phyloP scores from a whole-genome alignment of 1,140 invertebrate species.

The Brachionus paranguensis region DNA sequence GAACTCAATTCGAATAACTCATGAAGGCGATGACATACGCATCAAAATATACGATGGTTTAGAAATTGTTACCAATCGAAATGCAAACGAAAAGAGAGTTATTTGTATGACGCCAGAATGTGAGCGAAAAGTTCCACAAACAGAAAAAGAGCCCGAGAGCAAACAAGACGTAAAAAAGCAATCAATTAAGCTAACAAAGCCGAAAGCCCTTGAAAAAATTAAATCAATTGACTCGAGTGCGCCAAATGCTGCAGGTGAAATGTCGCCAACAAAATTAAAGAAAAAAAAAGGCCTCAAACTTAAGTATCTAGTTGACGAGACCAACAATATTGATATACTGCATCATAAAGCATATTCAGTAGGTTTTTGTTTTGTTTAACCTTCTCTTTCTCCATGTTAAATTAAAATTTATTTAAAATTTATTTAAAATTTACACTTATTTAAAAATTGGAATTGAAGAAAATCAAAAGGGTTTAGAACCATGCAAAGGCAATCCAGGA shows the following conservation, averaged over 20 bases:
- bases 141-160: background rate
- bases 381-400: too few relatives aligned
- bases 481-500: too few relatives aligned
- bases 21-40: constrained; percentile 30
- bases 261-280: constrained; percentile 43
- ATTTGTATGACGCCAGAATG: constrained; percentile 32
- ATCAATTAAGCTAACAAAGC: background rate
- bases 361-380: constrained; percentile 38
- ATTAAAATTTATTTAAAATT: too few relatives aligned
- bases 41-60: constrained; percentile 3
- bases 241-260: background rate
- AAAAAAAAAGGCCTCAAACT: constrained; percentile 53
- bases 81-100: constrained; percentile 40
- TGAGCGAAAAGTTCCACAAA: background rate
- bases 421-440: background rate
- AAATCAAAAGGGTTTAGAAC: too few relatives aligned
- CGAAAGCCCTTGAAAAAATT: background rate
- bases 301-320: constrained; percentile 60
- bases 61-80: constrained; percentile 24
- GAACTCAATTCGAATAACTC: constrained; percentile 31
- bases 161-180: background rate
- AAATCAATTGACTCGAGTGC: background rate
- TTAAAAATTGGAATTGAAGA: background rate
- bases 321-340: constrained; percentile 62
- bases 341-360: constrained; percentile 60